Evolutionary conservation across 2,888 invertebrate species (phyloP), one percentile per base, ranked within the genome.

Genomic region (Anaspis maculata): DNA sequence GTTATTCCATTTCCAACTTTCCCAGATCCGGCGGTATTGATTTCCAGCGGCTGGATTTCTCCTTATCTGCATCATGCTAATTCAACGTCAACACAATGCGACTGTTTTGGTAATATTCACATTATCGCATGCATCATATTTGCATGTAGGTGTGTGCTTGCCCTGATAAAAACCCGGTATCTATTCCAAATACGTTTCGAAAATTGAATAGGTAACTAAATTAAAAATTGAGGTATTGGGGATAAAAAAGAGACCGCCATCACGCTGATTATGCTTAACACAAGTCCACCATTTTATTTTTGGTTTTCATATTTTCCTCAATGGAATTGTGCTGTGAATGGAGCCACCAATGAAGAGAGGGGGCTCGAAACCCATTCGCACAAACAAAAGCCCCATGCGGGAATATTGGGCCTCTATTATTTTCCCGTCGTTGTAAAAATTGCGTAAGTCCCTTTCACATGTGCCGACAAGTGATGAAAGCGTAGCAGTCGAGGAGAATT

Each of bases 361-460:
- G 15, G 31, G 25, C 34, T 34, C 25, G 39, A 35, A 32, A 27
- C 25, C 30, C 32, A 35, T 39, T 39, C 29, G 27, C 25, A 29
- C 32, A 35, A 27, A 38, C 37, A 33, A 39, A 39, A 35, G 32
- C 29, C 32, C 19, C 35, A 35, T 39, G 32, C 15, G 27, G 39
- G 39, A 30, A 27, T 39, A 33, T 39, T 31, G 34, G 34, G 25
- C n/a, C n/a, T n/a, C 35, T 16, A 32, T 39, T 35, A 32, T 35
- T 28, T 32, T 19, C 22, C 25, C 23, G 25, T 12, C 32, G 11
- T 25, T 30, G 24, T 28, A 31, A 34, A 29, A 29, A 31, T 29
- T 34, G 29, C 32, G 34, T 32, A 29, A 32, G 22, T 32, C 30
- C 25, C 14, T 33, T 28, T 32, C n/a, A 32, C 32, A n/a, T n/a